phyloP scores from a whole-genome alignment of 2,888 invertebrate species.

The Branchellion lobata region DNA sequence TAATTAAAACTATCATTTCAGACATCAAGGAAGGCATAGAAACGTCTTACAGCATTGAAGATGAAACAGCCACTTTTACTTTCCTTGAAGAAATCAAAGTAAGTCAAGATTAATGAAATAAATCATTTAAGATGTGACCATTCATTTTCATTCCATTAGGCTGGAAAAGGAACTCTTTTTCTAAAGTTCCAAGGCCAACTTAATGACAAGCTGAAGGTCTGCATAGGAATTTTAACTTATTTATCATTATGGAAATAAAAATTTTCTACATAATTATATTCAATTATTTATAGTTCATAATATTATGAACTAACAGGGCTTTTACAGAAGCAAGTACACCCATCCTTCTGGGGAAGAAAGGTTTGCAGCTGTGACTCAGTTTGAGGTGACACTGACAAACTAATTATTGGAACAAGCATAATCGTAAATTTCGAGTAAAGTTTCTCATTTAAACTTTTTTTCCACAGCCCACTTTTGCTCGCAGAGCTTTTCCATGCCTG shows the following conservation, averaged over 20 bases:
- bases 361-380: conserved; percentile 79
- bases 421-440: background rate
- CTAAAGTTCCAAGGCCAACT: conserved; percentile 81
- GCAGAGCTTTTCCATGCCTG: conserved; percentile 85
- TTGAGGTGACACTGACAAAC: conserved; percentile 62
- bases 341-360: conserved; percentile 73
- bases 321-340: conserved; percentile 84
- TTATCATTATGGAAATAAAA: too few species aligned
- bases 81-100: conserved; percentile 57
- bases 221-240: background rate
- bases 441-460: background rate
- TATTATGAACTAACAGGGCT: too few species aligned
- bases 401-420: background rate
- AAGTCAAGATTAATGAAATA: background rate
- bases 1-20: conserved; percentile 20
- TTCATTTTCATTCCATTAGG: conserved; percentile 50
- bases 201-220: conserved; percentile 80
- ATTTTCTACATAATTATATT: too few species aligned
- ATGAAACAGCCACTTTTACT: conserved; percentile 56
- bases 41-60: conserved; percentile 54
- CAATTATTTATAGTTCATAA: too few species aligned
- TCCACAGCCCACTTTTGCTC: conserved; percentile 67
- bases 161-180: conserved; percentile 63
- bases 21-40: conserved; percentile 46
- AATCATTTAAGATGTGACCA: background rate